Evolutionary conservation across 2,113 vertebrate genomes (phyloP), one percentile per base, ranked within the genome.

Genomic region (Solea senegalensis): DNA sequence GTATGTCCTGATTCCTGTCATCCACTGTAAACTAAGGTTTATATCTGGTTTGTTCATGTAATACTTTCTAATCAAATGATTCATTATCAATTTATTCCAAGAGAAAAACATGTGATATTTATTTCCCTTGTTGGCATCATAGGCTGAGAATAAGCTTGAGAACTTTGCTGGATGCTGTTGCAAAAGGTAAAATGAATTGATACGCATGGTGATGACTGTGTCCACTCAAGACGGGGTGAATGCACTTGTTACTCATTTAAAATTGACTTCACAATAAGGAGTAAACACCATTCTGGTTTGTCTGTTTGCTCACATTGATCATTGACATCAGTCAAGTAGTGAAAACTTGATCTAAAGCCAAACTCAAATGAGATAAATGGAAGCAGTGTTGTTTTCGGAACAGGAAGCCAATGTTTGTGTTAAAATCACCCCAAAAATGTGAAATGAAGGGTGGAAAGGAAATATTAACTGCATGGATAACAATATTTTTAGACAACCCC

Each of bases 401-500:
- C 69, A 69, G 49, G 26, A 72, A 74, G 14, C 55, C 15, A 46
- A 39, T 65, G 53, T 56, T 62, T 6, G 3, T 34, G 34, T 34
- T 34, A 34, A 34, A 34, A 34, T 34, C 34, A 34, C 34, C 34
- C 34, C 1, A 34, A 69, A 80, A 80, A 16, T 62, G 77, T 78
- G 73, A 81, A 86, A 87, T 85, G 65, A 81, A 83, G 73, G 65
- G 58, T 79, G 64, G 65, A 49, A 81, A 81, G 27, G 3, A 4
- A 27, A 44, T 74, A 13, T 65, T 56, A 72, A 46, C 34, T 27
- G 56, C 68, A 45, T 74, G 62, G 57, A 57, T 61, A 65, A 21
- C 16, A 74, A 53, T n/a, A 56, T 57, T 61, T 50, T 34, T 8
- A 54, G 13, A 66, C 49, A n/a, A 13, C 13, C 63, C 65, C 59